Evolutionary conservation across 2,888 invertebrate species (phyloP).

Genomic region (Zygothrica quintamaculata): DNA sequence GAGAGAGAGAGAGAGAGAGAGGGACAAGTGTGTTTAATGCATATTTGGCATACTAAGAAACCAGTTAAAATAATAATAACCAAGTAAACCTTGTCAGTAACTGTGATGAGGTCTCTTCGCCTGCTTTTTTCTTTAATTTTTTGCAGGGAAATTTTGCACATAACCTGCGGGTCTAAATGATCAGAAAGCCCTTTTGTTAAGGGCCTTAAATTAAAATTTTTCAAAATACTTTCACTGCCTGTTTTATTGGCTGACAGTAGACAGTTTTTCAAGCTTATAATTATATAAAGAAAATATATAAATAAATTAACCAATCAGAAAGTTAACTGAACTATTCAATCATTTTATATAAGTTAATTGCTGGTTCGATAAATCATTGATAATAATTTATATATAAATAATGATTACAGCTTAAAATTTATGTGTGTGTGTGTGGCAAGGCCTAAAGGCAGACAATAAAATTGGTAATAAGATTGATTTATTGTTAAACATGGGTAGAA

Average conservation of each 20-base stretch:
- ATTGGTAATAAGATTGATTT: no score
- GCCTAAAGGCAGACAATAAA: no score
- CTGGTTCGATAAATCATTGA: background rate
- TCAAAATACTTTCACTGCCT: conserved; percentile 72
- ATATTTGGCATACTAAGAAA: conserved; percentile 67
- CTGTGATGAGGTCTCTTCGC: conserved; percentile 9
- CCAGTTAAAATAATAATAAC: conserved; percentile 72
- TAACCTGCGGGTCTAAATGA: conserved; percentile 61
- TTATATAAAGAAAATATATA: conserved; percentile 45
- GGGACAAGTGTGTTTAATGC: conserved; percentile 51
- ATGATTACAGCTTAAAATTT: background rate
- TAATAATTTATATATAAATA: background rate
- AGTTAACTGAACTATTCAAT: background rate
- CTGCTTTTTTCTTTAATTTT: conserved; percentile 9
- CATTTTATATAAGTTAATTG: conserved; percentile 32
- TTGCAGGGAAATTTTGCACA: conserved; percentile 68
- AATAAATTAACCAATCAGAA: conserved; percentile 10
- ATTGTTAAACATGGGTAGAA: no score
- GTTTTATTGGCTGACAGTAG: conserved; percentile 29
- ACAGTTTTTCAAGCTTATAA: conserved; percentile 51
- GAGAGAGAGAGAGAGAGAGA: no score
- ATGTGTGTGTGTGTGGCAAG: no score
- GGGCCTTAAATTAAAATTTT: conserved; percentile 63
- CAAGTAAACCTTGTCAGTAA: conserved; percentile 55
- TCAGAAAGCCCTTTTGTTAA: conserved; percentile 44